Conservation (phyloP, 2,113 vertebrate genomes). For the Oreochromis niloticus region DNA sequence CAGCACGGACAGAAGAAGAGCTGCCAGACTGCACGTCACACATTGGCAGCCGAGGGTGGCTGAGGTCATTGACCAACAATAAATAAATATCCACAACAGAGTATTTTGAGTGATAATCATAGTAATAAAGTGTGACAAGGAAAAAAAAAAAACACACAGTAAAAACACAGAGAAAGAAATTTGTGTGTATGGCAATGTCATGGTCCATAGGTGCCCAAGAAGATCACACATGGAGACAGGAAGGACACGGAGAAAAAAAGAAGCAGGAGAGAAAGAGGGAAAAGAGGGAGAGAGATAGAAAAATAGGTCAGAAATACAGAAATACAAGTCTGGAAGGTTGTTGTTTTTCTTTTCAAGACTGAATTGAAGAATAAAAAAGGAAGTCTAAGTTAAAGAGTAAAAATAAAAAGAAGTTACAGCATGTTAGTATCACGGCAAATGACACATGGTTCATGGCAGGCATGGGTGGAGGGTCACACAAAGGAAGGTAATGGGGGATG, state of each 20-base stretch:
- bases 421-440: conserved; percentile 55
- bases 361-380: conserved; percentile 70
- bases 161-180: conserved; percentile 18
- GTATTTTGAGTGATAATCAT: not conserved
- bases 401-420: conserved; percentile 58
- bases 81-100: conserved; percentile 35
- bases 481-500: conserved; percentile 9
- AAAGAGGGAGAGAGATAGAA: conserved; percentile 80
- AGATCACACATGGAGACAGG: conserved; percentile 63
- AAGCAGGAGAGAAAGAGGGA: conserved; percentile 51
- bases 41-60: conserved; percentile 86
- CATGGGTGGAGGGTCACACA: conserved; percentile 8
- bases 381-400: conserved; percentile 72
- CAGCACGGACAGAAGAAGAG: conserved; percentile 84
- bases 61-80: conserved; percentile 66
- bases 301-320: conserved; percentile 94
- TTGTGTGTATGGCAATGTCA: conserved; percentile 66
- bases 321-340: conserved; percentile 84
- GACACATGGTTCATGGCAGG: conserved; percentile 31
- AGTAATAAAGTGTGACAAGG: conserved; percentile 8
- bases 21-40: conserved; percentile 82
- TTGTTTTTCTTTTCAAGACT: conserved; percentile 72
- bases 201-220: conserved; percentile 70
- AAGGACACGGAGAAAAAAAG: conserved; percentile 25
- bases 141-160: not conserved